These are phyloP conservation scores for Nibea coibor DNA, from an alignment of 2,113 vertebrate species.

Conservation along the genomic window DNA sequence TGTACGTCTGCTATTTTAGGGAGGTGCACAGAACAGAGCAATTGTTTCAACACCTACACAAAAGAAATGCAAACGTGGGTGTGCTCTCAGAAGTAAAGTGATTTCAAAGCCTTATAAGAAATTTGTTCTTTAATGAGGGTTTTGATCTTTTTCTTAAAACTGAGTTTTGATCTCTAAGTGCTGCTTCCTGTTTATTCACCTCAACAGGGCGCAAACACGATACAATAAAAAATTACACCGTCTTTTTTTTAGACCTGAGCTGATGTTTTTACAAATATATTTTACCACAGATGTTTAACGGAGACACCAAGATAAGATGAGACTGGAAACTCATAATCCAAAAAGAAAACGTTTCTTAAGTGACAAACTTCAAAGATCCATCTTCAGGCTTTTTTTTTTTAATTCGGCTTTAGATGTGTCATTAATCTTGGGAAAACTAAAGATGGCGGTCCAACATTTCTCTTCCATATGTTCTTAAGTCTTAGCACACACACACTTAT, in stretches of 20 bases:
- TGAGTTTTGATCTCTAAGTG: conserved; percentile 59
- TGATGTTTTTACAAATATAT: background rate
- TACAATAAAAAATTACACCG: conserved; percentile 17
- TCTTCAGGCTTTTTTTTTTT: conserved; percentile 9
- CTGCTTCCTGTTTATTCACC: conserved; percentile 47
- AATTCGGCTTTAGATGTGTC: conserved; percentile 4
- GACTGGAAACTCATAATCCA: conserved; percentile 22
- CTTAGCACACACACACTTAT: background rate
- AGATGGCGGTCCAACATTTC: conserved; percentile 17
- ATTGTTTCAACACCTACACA: conserved; percentile 85
- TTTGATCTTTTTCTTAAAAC: conserved; percentile 64
- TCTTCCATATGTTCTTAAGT: conserved; percentile 26
- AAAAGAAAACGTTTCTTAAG: conserved; percentile 21
- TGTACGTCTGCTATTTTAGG: conserved; percentile 86
- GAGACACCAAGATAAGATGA: background rate
- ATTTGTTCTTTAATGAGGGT: conserved; percentile 78
- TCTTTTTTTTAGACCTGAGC: conserved; percentile 11
- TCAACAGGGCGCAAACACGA: conserved; percentile 33
- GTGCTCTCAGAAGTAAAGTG: conserved; percentile 72
- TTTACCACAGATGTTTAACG: background rate
- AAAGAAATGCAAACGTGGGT: conserved; percentile 75
- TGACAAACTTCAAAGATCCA: conserved; percentile 27
- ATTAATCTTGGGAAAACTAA: conserved; percentile 30
- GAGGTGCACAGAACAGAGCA: conserved; percentile 82
- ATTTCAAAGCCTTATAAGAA: conserved; percentile 75